These are phyloP conservation scores for Jordanella pulchra DNA, from an alignment of 2,797 vertebrate species.

Conservation along the genomic window DNA sequence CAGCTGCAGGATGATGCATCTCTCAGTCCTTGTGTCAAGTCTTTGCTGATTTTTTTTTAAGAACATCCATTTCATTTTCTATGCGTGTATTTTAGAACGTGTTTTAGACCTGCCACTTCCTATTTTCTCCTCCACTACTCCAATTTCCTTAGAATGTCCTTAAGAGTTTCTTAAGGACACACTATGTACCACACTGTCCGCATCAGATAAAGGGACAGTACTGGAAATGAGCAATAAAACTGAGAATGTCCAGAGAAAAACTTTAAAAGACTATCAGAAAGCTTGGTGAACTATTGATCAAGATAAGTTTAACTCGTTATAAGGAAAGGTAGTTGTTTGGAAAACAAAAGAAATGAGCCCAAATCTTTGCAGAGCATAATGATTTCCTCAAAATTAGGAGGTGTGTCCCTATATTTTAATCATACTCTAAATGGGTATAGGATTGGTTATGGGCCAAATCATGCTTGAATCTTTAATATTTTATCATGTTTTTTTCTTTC, in stretches of 20 bases:
- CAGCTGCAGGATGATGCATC: not conserved
- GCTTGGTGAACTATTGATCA: not conserved
- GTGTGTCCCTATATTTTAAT: not conserved
- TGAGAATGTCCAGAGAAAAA: not conserved
- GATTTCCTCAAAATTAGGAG: not conserved
- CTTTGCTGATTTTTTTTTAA: not conserved
- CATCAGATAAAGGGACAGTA: not conserved
- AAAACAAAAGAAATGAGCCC: not conserved
- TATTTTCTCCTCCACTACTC: not conserved
- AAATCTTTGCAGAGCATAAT: not conserved
- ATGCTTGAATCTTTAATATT: not conserved
- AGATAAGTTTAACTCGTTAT: not conserved
- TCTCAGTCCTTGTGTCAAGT: not conserved
- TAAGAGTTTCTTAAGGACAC: conserved; percentile 4
- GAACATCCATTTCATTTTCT: not conserved
- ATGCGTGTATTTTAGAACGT: not conserved
- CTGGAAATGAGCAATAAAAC: not conserved
- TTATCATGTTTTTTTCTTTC: not conserved
- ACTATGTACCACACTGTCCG: not conserved
- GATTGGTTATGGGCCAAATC: not conserved
- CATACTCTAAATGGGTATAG: not conserved
- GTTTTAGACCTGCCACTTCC: not conserved
- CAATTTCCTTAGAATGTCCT: not conserved
- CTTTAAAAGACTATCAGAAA: not conserved
- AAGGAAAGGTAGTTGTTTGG: not conserved